A percentile compares a stretch with the other conserved stretches of the same genome.
Evolutionary conservation across 2,888 invertebrate species (phyloP).

Genomic region (Agrypnus murinus): DNA sequence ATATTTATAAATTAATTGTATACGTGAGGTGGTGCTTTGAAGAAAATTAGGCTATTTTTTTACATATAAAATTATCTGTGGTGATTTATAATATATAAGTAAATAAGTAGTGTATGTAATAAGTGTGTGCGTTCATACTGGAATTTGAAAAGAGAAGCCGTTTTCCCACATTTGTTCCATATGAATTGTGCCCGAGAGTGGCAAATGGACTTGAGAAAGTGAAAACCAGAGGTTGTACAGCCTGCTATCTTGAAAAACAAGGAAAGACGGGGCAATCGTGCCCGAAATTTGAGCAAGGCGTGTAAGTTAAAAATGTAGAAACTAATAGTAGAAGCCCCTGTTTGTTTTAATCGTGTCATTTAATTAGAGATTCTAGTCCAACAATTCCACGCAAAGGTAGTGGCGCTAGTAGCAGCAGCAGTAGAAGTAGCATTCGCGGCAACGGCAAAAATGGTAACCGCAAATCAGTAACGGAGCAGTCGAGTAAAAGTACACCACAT

Average conservation of each 20-base stretch:
- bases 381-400: constrained; percentile 69
- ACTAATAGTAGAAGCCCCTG: not conserved
- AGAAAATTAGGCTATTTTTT: constrained; percentile 27
- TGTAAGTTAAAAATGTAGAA: constrained; percentile 61
- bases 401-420: constrained; percentile 64
- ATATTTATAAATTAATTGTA: constrained; percentile 45
- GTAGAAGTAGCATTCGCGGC: constrained; percentile 68
- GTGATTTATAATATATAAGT: no score
- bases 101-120: not conserved
- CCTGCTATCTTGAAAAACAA: constrained; percentile 65
- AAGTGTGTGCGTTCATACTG: constrained; percentile 59
- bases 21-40: constrained; percentile 41
- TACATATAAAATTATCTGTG: constrained; percentile 7
- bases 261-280: constrained; percentile 71
- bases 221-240: constrained; percentile 30
- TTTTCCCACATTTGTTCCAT: constrained; percentile 61
- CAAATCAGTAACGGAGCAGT: constrained; percentile 72
- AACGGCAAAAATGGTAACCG: constrained; percentile 71
- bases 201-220: constrained; percentile 30
- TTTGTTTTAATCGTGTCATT: not conserved
- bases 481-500: constrained; percentile 75
- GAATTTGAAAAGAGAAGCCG: constrained; percentile 66
- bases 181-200: constrained; percentile 56
- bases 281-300: constrained; percentile 70
- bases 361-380: constrained; percentile 65